phyloP scores from a whole-genome alignment of 2,888 invertebrate genomes.

The Amphiduros pacificus region DNA sequence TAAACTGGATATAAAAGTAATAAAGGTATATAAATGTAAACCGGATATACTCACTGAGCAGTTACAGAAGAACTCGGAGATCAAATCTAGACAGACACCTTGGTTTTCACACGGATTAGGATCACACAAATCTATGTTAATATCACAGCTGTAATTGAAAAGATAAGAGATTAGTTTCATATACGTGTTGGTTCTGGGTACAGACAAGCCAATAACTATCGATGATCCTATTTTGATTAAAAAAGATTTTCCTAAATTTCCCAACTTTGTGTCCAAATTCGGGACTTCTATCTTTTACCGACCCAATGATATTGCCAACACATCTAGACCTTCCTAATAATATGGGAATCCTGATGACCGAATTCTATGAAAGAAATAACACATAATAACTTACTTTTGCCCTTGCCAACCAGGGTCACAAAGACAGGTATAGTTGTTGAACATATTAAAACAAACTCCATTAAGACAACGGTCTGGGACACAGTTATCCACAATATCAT shows the following conservation, averaged over 20 bases:
- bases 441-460: slow-evolving; percentile 26
- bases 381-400: slow-evolving; percentile 29
- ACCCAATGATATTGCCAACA: no score
- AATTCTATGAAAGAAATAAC: no score
- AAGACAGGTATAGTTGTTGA: slow-evolving; percentile 28
- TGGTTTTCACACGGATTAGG: slow-evolving; percentile 19
- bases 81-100: slow-evolving; percentile 12
- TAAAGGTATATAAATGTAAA: no score
- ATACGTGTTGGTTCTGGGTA: no score
- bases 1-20: not conserved
- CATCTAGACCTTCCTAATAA: no score
- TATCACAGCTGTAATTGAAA: slow-evolving; percentile 37
- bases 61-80: slow-evolving; percentile 17
- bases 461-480: slow-evolving; percentile 31
- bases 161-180: no score
- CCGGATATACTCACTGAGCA: slow-evolving; percentile 13
- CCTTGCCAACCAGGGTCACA: slow-evolving; percentile 38
- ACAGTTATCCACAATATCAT: slow-evolving; percentile 29
- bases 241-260: no score
- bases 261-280: no score
- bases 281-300: no score
- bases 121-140: slow-evolving; percentile 22
- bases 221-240: no score
- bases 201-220: no score
- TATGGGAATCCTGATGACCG: no score